Base-by-base conservation (phyloP, 2,113 vertebrate species). In the Puntigrus tetrazona region DNA sequence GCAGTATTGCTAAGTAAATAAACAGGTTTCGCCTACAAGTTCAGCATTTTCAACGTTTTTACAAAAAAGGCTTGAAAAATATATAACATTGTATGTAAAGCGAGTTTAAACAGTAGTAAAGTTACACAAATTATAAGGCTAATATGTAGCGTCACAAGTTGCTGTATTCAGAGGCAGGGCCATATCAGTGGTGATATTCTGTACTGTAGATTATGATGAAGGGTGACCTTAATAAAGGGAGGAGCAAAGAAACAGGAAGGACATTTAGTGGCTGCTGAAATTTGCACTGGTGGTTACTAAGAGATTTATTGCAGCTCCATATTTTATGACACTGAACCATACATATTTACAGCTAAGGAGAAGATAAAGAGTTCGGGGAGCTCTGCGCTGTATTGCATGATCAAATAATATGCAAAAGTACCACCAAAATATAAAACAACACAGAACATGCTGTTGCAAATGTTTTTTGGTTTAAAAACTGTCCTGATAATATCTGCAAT, bases 1-100 rank as follows among this genome's bases (percentile, higher is more conserved):
- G 87, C 87, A 80, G 80, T 83, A 25, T 83, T 86, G 87, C 47
- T 47, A 38, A 83, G 77, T 69, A 61, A 85, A 79, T 63, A 55
- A 76, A 47, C 5, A 50, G 27, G 22, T 63, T 27, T 70, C 31
- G 36, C 6, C 75, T 57, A 38, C 31, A n/a, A n/a, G 3, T n/a
- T 18, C 3, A 45, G 18, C 27, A 27, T 45, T 45, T 27, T 45
- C 10, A 9, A 63, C 7, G 27, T 31, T 31, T 65, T 16, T 7
- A 16, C 25, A 74, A 3, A 16, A 45, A 43, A n/a, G n/a, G n/a
- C n/a, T n/a, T n/a, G n/a, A n/a, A 5, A 41, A 20, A 69, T 69
- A 18, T 50, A 20, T 50, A 50, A 50, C 9, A 36, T 9, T 36
- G 29, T 5, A 22, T 41, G 20, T 70, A 22, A 38, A 67, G 16